Percentiles rank a stretch among this genome's conserved stretches.
Conservation (phyloP, 1,140 invertebrate genomes). For the Pachypsylla venusta region DNA sequence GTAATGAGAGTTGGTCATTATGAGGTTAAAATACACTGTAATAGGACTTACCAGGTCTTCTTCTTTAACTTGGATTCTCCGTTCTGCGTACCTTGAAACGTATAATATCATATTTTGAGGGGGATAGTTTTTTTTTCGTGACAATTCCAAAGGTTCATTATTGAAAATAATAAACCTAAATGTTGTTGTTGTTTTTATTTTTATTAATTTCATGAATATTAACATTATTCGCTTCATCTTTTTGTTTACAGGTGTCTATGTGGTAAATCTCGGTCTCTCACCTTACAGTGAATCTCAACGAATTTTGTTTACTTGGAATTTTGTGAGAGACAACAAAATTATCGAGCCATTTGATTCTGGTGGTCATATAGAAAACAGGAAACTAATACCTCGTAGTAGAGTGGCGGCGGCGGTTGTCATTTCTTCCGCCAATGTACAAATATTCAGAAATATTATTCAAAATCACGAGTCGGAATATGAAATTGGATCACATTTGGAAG, state of each 20-base stretch:
- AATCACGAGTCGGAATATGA: slow-evolving; percentile 85
- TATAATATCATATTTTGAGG: no score
- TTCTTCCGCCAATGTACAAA: slow-evolving; percentile 74
- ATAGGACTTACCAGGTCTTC: no score
- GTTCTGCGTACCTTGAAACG: no score
- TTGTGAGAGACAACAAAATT: slow-evolving; percentile 70
- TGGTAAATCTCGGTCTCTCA: slow-evolving; percentile 70
- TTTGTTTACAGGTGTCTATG: slow-evolving; percentile 46
- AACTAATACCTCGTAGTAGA: slow-evolving; percentile 66
- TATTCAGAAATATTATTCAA: slow-evolving; percentile 83
- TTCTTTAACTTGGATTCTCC: no score
- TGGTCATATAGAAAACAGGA: slow-evolving; percentile 31
- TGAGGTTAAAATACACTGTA: no score
- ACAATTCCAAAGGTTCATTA: no score
- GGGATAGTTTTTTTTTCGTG: no score
- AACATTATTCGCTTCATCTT: no score
- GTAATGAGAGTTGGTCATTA: no score
- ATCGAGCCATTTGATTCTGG: slow-evolving; percentile 57
- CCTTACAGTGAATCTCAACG: slow-evolving; percentile 67
- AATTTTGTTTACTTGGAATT: slow-evolving; percentile 76
- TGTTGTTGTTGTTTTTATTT: no score
- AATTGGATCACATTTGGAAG: slow-evolving; percentile 84
- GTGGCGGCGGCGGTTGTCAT: slow-evolving; percentile 81
- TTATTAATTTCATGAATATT: no score
- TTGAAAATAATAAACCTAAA: no score